phyloP scores from a whole-genome alignment of 2,888 invertebrate genomes.

The Dichetophora obliterata region DNA sequence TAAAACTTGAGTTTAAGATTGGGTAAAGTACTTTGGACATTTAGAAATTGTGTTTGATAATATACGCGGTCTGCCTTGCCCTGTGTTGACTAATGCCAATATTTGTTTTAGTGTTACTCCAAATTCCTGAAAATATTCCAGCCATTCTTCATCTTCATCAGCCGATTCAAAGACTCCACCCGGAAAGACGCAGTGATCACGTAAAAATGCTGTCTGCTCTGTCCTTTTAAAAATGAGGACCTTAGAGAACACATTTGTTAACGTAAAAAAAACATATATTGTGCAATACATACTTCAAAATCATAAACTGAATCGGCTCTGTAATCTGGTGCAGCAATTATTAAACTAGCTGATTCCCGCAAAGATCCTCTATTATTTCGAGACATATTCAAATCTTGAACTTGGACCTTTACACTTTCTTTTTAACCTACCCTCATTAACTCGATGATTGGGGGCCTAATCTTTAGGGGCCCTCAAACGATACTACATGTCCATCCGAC shows the following conservation, averaged over 20 bases:
- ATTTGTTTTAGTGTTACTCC: slow-evolving; percentile 73
- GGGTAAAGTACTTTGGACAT: slow-evolving; percentile 34
- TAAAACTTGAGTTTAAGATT: neutral
- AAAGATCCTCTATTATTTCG: neutral
- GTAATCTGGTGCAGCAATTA: slow-evolving; percentile 50
- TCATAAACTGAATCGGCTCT: slow-evolving; percentile 42
- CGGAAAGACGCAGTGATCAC: slow-evolving; percentile 88
- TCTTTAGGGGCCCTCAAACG: too few species aligned
- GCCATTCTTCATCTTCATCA: slow-evolving; percentile 81
- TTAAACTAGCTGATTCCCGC: slow-evolving; percentile 57
- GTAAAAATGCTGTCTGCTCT: slow-evolving; percentile 78
- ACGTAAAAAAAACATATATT: neutral
- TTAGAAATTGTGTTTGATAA: slow-evolving; percentile 34
- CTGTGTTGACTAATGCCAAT: slow-evolving; percentile 51
- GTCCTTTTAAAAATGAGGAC: slow-evolving; percentile 74
- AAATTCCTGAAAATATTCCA: slow-evolving; percentile 74
- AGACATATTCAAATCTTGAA: neutral
- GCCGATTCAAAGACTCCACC: slow-evolving; percentile 80
- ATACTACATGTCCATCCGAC: too few species aligned
- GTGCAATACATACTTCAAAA: slow-evolving; percentile 44
- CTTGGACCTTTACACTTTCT: neutral
- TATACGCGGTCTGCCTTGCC: slow-evolving; percentile 39
- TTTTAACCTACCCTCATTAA: too few species aligned
- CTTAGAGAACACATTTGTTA: slow-evolving; percentile 47
- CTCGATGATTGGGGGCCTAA: too few species aligned